phyloP scores from a whole-genome alignment of 2,113 vertebrate species.

The Chloroceryle aenea region DNA sequence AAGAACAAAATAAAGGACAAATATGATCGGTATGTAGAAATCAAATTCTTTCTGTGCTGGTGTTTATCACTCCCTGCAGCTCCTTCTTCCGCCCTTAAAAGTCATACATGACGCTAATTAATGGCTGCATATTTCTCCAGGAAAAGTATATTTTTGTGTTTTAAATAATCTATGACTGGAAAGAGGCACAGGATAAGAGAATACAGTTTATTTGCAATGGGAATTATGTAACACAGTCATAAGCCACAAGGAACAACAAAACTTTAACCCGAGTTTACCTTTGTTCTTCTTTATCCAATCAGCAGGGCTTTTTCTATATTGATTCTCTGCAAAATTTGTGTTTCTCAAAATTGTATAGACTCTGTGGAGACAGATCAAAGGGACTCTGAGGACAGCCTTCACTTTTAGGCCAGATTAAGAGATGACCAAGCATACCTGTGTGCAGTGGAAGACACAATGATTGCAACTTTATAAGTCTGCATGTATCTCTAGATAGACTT shows the following conservation, averaged over 20 bases:
- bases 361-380: neutral
- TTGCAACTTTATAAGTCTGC: neutral
- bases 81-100: neutral
- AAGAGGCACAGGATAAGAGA: neutral
- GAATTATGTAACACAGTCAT: neutral
- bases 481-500: neutral
- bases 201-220: neutral
- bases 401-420: neutral
- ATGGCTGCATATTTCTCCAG: neutral
- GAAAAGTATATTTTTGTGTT: neutral
- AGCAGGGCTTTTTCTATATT: neutral
- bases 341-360: neutral
- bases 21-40: conserved; percentile 79
- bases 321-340: neutral
- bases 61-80: neutral
- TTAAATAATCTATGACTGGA: neutral
- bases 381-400: neutral
- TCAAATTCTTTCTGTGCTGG: neutral
- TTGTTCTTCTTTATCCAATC: neutral
- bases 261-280: conserved; percentile 21
- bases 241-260: neutral
- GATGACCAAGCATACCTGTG: neutral
- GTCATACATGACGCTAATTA: neutral
- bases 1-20: conserved; percentile 89
- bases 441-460: neutral